phyloP scores from a whole-genome alignment of 2,797 vertebrate genomes.

The Buceros bicornis region DNA sequence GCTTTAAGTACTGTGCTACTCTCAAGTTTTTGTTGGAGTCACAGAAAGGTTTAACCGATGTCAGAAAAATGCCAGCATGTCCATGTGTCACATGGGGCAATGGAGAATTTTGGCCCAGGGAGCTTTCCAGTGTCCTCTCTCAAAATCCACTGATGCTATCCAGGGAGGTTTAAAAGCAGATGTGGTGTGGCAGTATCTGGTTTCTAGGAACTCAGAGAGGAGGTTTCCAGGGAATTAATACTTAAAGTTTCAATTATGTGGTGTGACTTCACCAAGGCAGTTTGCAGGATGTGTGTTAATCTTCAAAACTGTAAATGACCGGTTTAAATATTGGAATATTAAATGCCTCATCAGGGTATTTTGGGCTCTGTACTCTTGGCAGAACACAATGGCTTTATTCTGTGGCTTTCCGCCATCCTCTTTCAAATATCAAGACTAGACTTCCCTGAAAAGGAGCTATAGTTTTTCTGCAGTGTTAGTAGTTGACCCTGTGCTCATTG shows the following conservation, averaged over 20 bases:
- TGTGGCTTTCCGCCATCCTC: neutral
- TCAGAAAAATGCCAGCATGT: neutral
- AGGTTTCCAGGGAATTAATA: neutral
- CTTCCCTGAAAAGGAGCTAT: neutral
- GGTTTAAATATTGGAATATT: neutral
- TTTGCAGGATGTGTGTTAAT: neutral
- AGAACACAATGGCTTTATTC: neutral
- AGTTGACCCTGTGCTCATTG: neutral
- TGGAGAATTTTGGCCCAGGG: neutral
- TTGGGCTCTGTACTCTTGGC: neutral
- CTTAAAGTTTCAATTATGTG: neutral
- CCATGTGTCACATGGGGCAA: neutral
- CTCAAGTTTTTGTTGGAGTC: neutral
- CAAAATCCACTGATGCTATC: accelerated
- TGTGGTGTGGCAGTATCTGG: neutral
- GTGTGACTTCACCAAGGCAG: neutral
- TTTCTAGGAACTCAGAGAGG: neutral
- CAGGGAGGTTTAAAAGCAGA: neutral
- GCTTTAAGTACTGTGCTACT: neutral
- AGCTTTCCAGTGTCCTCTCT: neutral
- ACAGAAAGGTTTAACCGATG: neutral
- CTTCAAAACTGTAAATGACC: neutral
- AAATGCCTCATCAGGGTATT: neutral
- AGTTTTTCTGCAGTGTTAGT: neutral
- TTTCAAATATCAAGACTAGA: neutral